Base-by-base conservation (phyloP, 2,888 invertebrate genomes). In the Magallana nippona region DNA sequence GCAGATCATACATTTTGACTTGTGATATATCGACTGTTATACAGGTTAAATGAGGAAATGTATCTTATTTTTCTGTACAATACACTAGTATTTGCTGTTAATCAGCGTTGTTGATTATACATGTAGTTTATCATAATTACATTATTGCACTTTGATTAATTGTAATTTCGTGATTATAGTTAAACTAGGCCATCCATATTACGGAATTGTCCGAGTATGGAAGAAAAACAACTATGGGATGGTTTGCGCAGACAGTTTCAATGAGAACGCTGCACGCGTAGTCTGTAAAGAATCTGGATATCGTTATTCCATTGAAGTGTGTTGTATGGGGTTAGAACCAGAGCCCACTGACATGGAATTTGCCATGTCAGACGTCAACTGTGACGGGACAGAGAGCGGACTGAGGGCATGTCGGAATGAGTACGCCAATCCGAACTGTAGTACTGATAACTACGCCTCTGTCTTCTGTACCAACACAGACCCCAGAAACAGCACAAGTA, bases 211-310 rank as follows among this genome's bases (percentile, higher is more conserved):
- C 1, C 82, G 84, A 63, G 85, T 86, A 15, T 90, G 89, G 86
- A 86, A 84, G 55, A 87, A 87, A 2, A 86, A 85, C 22, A 79
- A 58, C 15, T 91, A 91, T 83, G 88, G 86, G 10, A 81, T 87
- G 0, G 95, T 97, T 22, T 97, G 97, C 91, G 96, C 97, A 88
- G 97, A 97, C 89, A 96, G 96, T 90, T 97, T 97, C 90, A 95
- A 96, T 78, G 94, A 95, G 13, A 95, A 95, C 60, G 95, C 96
- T 10, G 97, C 96, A 0, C 71, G 57, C 1, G 94, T 94, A 5
- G 88, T 94, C 22, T 95, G 95, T 84, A 88, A 91, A 55, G 92
- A 92, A 88, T 84, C 93, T 27, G 92, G 93, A 19, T 96, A 83
- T 56, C 5, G 8, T 10, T 83, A 85, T 62, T 86, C 87, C 1